Evolutionary conservation across 2,797 vertebrate genomes (phyloP).

Genomic region (Coccyzus lansbergi): DNA sequence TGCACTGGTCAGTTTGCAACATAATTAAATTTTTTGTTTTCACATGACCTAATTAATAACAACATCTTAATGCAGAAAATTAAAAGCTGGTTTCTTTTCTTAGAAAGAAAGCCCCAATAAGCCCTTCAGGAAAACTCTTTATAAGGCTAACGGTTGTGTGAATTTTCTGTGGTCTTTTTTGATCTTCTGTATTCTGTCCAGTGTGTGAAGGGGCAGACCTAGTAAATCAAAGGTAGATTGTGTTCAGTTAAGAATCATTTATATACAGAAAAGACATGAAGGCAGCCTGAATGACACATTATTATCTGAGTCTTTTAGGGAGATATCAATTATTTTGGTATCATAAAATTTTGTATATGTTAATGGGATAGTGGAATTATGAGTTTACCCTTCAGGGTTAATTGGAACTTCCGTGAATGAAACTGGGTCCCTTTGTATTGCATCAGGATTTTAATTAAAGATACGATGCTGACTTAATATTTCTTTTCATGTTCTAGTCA

Average conservation of each 20-base stretch:
- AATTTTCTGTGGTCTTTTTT: neutral
- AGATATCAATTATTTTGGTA: neutral
- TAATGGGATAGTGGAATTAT: neutral
- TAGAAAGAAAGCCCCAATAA: neutral
- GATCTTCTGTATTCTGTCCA: neutral
- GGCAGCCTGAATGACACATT: neutral
- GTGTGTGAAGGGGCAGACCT: neutral
- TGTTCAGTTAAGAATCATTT: neutral
- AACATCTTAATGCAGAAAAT: neutral
- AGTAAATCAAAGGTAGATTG: neutral
- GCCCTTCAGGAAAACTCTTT: neutral
- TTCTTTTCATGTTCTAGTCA: neutral
- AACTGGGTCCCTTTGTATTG: neutral
- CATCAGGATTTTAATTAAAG: neutral
- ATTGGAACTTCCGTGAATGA: neutral
- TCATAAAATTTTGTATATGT: neutral
- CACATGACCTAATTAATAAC: neutral
- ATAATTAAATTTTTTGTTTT: neutral
- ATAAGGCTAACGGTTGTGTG: neutral
- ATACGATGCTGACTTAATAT: neutral
- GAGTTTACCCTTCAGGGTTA: neutral
- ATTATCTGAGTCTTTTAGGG: neutral
- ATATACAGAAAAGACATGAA: neutral
- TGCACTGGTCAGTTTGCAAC: neutral
- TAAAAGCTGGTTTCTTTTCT: neutral